Conservation (phyloP, 1,140 invertebrate genomes). For the Probaryconus sp. region DNA sequence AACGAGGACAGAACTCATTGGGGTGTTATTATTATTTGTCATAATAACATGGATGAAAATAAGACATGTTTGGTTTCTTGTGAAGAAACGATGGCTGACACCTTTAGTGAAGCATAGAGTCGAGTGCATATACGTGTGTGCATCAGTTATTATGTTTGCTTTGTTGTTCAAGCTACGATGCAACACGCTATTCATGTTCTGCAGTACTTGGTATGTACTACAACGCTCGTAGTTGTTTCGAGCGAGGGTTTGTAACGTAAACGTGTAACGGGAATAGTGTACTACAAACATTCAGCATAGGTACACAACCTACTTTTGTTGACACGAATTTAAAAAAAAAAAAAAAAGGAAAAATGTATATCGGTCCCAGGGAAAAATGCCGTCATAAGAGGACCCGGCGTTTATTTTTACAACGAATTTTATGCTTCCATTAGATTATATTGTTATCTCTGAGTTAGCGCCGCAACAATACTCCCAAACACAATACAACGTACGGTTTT, state of each 20-base stretch:
- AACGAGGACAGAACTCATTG: too few species aligned
- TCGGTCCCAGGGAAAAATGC: slow-evolving; percentile 40
- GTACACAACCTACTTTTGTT: slow-evolving; percentile 62
- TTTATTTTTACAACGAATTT: slow-evolving; percentile 33
- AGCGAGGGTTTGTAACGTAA: slow-evolving; percentile 58
- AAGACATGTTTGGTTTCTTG: slow-evolving; percentile 59
- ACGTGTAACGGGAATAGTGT: slow-evolving; percentile 56
- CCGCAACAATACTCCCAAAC: background rate
- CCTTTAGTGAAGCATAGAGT: slow-evolving; percentile 57
- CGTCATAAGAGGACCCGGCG: slow-evolving; percentile 18
- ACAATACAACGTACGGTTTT: background rate
- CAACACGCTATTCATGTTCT: slow-evolving; percentile 61
- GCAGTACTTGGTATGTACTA: slow-evolving; percentile 54
- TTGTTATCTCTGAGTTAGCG: background rate
- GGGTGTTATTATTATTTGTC: too few species aligned
- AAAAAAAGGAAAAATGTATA: too few species aligned
- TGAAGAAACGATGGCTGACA: slow-evolving; percentile 62
- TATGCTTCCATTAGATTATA: slow-evolving; percentile 16
- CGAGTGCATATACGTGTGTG: slow-evolving; percentile 61
- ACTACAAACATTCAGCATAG: slow-evolving; percentile 61
- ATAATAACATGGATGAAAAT: slow-evolving; percentile 42
- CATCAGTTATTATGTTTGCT: slow-evolving; percentile 65
- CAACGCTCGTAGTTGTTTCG: slow-evolving; percentile 54
- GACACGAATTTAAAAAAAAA: slow-evolving; percentile 56
- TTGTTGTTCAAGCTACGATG: slow-evolving; percentile 66